A percentile compares a stretch with the other conserved stretches of the same genome.
phyloP scores from a whole-genome alignment of 2,888 invertebrate species.

The Trisateles emortualis region DNA sequence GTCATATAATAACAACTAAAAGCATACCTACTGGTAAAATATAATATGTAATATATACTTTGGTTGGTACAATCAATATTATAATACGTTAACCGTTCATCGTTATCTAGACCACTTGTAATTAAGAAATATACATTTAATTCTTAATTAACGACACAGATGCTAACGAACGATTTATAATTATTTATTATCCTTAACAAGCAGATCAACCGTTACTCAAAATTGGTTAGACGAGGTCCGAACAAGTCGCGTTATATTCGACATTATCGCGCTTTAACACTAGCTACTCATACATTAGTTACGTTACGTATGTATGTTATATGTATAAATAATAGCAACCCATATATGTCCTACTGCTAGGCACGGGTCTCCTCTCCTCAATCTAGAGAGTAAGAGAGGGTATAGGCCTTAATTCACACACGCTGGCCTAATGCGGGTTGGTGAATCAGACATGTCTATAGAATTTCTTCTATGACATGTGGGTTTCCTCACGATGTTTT shows the following conservation, averaged over 20 bases:
- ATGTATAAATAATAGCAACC: no score
- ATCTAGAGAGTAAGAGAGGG: no score
- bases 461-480: no score
- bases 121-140: slow-evolving; percentile 3
- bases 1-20: no score
- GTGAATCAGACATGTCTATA: no score
- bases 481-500: no score
- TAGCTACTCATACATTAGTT: slow-evolving; percentile 7
- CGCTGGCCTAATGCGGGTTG: no score
- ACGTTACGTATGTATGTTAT: no score
- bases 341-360: no score
- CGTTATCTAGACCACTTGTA: neutral
- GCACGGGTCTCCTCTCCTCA: no score
- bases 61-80: no score
- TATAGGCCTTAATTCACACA: no score
- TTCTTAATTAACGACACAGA: slow-evolving; percentile 4
- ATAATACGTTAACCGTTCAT: neutral
- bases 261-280: slow-evolving; percentile 8
- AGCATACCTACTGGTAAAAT: neutral
- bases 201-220: neutral
- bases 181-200: slow-evolving; percentile 16
- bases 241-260: neutral
- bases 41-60: neutral
- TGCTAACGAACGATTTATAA: slow-evolving; percentile 2
- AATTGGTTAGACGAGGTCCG: slow-evolving; percentile 4